phyloP scores from a whole-genome alignment of 2,113 vertebrate species.

The Microtus pennsylvanicus region DNA sequence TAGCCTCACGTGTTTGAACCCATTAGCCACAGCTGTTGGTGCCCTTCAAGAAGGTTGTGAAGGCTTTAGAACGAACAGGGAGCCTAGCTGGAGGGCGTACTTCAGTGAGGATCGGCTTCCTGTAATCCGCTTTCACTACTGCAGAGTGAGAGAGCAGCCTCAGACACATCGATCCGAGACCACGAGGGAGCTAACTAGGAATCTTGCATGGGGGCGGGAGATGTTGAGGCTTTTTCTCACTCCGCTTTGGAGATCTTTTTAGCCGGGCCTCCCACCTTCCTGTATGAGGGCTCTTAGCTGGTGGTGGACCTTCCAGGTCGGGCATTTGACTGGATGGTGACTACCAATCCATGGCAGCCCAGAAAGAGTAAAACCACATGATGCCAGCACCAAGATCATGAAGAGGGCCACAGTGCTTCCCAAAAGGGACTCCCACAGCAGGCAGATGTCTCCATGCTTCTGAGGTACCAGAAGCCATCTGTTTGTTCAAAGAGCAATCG shows the following conservation, averaged over 20 bases:
- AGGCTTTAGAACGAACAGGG: not conserved
- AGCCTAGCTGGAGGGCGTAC: not conserved
- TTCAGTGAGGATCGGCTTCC: not conserved
- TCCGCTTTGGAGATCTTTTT: not conserved
- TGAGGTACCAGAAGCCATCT: not conserved
- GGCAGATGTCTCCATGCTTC: not conserved
- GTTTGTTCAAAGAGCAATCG: not conserved
- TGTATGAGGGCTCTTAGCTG: not conserved
- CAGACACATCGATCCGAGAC: no score
- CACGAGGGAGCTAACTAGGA: no score
- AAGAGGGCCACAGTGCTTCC: not conserved
- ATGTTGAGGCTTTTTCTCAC: not conserved
- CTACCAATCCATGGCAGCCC: not conserved
- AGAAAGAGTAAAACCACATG: not conserved
- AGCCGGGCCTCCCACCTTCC: not conserved
- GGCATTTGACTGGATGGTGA: not conserved
- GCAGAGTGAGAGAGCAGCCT: not conserved
- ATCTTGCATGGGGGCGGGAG: no score
- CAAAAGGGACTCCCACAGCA: not conserved
- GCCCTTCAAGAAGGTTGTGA: not conserved
- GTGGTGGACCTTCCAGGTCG: not conserved
- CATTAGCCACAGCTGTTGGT: not conserved
- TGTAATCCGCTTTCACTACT: not conserved
- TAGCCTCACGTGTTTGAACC: not conserved
- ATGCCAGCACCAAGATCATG: accelerated